phyloP scores from a whole-genome alignment of 2,797 vertebrate genomes.

The Semotilus atromaculatus region DNA sequence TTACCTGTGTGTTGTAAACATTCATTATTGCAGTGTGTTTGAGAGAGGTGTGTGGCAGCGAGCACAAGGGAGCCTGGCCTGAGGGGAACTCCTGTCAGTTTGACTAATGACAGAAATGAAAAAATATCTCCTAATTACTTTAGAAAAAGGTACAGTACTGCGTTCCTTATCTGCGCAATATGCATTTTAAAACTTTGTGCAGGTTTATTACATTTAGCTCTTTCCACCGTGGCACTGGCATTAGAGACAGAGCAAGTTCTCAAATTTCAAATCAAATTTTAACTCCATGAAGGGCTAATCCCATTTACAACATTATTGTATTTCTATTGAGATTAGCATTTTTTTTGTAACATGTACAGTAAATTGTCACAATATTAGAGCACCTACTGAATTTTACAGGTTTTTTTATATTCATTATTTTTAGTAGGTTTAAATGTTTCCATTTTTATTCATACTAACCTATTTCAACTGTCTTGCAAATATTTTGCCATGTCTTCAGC shows the following conservation, averaged over 20 bases:
- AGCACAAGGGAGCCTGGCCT: slow-evolving; percentile 75
- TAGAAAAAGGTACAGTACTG: slow-evolving; percentile 82
- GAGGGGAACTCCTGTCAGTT: slow-evolving; percentile 85
- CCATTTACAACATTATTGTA: slow-evolving; percentile 82
- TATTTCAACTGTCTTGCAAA: slow-evolving; percentile 62
- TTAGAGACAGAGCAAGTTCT: slow-evolving; percentile 83
- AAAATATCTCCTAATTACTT: slow-evolving; percentile 87
- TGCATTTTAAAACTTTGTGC: slow-evolving; percentile 83
- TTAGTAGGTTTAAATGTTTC: slow-evolving; percentile 60
- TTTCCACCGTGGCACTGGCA: slow-evolving; percentile 73
- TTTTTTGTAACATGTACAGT: slow-evolving; percentile 82
- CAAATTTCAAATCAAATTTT: slow-evolving; percentile 86
- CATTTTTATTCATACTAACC: slow-evolving; percentile 68
- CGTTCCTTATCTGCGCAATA: slow-evolving; percentile 84
- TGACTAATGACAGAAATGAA: slow-evolving; percentile 90
- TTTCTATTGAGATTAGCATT: slow-evolving; percentile 87
- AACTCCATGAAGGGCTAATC: slow-evolving; percentile 78
- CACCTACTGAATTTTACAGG: slow-evolving; percentile 67
- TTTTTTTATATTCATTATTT: slow-evolving; percentile 72
- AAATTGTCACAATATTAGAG: slow-evolving; percentile 79
- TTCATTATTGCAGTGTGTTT: slow-evolving; percentile 83
- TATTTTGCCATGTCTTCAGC: neutral
- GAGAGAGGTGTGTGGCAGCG: slow-evolving; percentile 79
- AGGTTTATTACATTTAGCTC: slow-evolving; percentile 83
- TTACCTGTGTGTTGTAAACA: slow-evolving; percentile 94